Evolutionary conservation across 2,888 invertebrate species (phyloP), one percentile per base, ranked within the genome.

Genomic region (Empis livida): DNA sequence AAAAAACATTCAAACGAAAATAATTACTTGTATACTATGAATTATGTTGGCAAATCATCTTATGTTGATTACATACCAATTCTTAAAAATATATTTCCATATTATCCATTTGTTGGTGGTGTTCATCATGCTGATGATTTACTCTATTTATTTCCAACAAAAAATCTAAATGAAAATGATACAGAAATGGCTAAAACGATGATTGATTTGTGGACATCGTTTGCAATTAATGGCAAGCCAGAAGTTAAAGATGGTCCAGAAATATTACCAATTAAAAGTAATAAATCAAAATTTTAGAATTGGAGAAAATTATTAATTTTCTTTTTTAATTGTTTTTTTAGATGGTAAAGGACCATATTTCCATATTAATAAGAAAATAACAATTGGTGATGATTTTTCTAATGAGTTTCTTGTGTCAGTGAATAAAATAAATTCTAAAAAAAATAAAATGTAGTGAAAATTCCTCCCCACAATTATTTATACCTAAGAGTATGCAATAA

Each of bases 71-170:
- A n/a, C n/a, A 64, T 44, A 65, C 67, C 1, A 59, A 70, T 56
- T 71, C 67, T 35, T 61, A 63, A 8, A 63, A 64, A 42, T 63
- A 65, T 35, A 54, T 58, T 40, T 17, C 16, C 16, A 20, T 65
- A 67, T 35, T 71, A 71, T 58, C 72, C 72, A 0, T 73, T 73
- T 47, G 61, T 68, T 48, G 72, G 71, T 6, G 73, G 77, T 4
- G 72, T 74, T 2, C 74, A 76, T 52, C 78, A 79, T 57, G 76
- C 77, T 1, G 73, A 79, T 54, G 78, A 79, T 50, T 67, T 77
- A 23, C 70, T 77, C n/a, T 75, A 78, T 55, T 54, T 78, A n/a
- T 79, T 77, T 58, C 58, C 62, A 10, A 17, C 15, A 20, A 62
- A 64, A 44, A 48, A 53, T 1, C 54, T 73, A 23, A 65, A 64